These are phyloP conservation scores for Zenarchopterus dispar DNA, from an alignment of 2,797 vertebrate species.

Conservation along the genomic window DNA sequence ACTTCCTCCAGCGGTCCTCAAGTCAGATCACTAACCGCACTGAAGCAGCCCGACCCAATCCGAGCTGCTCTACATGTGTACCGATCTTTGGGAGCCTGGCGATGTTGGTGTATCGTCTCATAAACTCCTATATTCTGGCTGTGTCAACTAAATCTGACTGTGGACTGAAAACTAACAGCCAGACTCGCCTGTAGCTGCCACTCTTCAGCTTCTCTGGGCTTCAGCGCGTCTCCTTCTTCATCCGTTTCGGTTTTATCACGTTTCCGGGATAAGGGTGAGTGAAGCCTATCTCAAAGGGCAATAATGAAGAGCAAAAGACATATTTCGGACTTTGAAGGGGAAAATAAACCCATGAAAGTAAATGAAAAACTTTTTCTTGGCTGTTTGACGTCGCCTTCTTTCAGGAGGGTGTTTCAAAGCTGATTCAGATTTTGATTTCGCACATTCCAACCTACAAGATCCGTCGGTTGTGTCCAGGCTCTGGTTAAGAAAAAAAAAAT, in stretches of 20 bases:
- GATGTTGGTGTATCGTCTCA: slow-evolving; percentile 23
- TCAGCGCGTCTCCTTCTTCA: slow-evolving; percentile 41
- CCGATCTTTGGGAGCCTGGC: slow-evolving; percentile 37
- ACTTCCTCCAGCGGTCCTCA: slow-evolving; percentile 70
- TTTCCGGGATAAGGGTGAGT: slow-evolving; percentile 24
- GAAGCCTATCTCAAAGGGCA: slow-evolving; percentile 36
- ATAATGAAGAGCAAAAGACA: slow-evolving; percentile 11
- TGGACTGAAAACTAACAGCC: slow-evolving; percentile 34
- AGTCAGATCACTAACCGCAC: slow-evolving; percentile 47
- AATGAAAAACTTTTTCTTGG: background rate
- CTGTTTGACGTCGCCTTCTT: slow-evolving; percentile 7
- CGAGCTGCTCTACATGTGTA: slow-evolving; percentile 29
- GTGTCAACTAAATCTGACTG: slow-evolving; percentile 32
- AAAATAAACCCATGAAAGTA: background rate
- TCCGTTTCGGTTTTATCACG: slow-evolving; percentile 1
- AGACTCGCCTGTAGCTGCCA: slow-evolving; percentile 40
- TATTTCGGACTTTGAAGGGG: slow-evolving; percentile 17
- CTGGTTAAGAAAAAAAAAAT: too few species aligned
- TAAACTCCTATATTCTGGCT: slow-evolving; percentile 31
- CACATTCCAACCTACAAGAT: slow-evolving; percentile 20
- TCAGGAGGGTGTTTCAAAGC: slow-evolving; percentile 16
- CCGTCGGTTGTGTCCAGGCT: slow-evolving; percentile 17
- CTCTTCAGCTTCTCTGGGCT: slow-evolving; percentile 40
- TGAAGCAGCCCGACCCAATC: slow-evolving; percentile 34
- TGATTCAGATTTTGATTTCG: slow-evolving; percentile 27